A percentile compares a stretch with the other conserved stretches of the same genome.
Evolutionary conservation across 2,888 invertebrate genomes (phyloP).

Genomic region (Catocala fraxini): DNA sequence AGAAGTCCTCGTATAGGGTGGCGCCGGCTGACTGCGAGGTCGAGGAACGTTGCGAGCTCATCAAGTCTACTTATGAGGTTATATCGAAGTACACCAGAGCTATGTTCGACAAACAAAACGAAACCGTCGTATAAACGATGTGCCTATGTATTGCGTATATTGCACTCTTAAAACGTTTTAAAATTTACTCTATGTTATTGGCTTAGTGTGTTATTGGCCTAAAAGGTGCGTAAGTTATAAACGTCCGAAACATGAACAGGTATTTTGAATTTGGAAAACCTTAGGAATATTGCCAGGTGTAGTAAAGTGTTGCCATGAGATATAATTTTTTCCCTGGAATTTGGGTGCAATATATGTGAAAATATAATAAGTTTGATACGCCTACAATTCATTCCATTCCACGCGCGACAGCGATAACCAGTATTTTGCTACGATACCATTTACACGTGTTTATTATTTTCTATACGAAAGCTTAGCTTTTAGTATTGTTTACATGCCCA

Average conservation of each 20-base stretch:
- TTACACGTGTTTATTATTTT: slow-evolving; percentile 68
- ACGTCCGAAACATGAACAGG: slow-evolving; percentile 39
- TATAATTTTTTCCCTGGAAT: slow-evolving; percentile 29
- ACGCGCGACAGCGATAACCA: slow-evolving; percentile 61
- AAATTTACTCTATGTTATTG: slow-evolving; percentile 46
- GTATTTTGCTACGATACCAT: slow-evolving; percentile 81
- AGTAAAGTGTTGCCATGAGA: slow-evolving; percentile 41
- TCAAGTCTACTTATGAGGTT: slow-evolving; percentile 81
- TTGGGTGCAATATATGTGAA: slow-evolving; percentile 57
- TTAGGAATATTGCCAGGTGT: slow-evolving; percentile 31
- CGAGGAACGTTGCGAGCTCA: slow-evolving; percentile 79
- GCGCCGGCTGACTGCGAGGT: slow-evolving; percentile 76
- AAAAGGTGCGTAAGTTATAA: slow-evolving; percentile 46
- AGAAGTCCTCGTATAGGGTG: slow-evolving; percentile 71
- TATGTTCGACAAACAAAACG: slow-evolving; percentile 81
- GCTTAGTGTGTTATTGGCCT: slow-evolving; percentile 48
- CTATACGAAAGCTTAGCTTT: slow-evolving; percentile 73
- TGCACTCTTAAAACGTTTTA: slow-evolving; percentile 37
- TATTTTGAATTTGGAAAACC: slow-evolving; percentile 32
- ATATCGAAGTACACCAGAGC: slow-evolving; percentile 82
- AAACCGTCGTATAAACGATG: slow-evolving; percentile 80
- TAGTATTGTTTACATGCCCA: slow-evolving; percentile 55
- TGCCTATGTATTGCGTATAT: slow-evolving; percentile 60
- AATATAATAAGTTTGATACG: slow-evolving; percentile 66
- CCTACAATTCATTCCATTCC: slow-evolving; percentile 79